Evolutionary conservation across 2,797 vertebrate species (phyloP), one percentile per base, ranked within the genome.

Genomic region (Mus spretus): DNA sequence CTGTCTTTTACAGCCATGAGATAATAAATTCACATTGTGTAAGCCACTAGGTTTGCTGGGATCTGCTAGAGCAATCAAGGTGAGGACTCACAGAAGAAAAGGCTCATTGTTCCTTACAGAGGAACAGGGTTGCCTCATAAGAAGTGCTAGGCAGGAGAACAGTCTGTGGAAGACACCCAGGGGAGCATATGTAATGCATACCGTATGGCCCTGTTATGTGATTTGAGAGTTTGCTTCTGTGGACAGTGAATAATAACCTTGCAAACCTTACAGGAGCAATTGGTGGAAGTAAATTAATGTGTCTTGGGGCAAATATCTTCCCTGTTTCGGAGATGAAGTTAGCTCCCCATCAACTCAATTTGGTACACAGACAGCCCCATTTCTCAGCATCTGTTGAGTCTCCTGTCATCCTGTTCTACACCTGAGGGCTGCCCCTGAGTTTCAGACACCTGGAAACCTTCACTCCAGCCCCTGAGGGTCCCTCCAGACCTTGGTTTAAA

Each of bases 41-140:
- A 65, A 72, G 44, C 59, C 50, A 6, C 37, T n/a, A 26, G 50
- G 63, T 72, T 22, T 37, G 6, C 20, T 40, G 57, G 67, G 31
- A 53, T 80, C 77, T 75, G 17, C 65, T 50, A 57, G 13, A 77
- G 31, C 8, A 17, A 50, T 31, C 19, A 78, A 55, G 31, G 7
- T 67, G 24, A 15, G 24, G 20, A 83, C 6, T 59, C 67, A n/a
- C 13, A 75, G 31, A 47, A 89, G 44, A 53, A 47, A 70, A 34
- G 28, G 31, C 44, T 70, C 31, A 13, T 44, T 7, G 4, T 24
- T 47, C 37, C 22, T 44, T 22, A 12, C 19, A 0, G 7, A 65
- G 34, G 40, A 53, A 67, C 28, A 26, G 24, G 55, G n/a, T 63
- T 9, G 37, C 0, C 37, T 65, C 28, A 4, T 0, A 2, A 0